phyloP scores from a whole-genome alignment of 2,113 vertebrate species.

The Acanthochromis polyacanthus region DNA sequence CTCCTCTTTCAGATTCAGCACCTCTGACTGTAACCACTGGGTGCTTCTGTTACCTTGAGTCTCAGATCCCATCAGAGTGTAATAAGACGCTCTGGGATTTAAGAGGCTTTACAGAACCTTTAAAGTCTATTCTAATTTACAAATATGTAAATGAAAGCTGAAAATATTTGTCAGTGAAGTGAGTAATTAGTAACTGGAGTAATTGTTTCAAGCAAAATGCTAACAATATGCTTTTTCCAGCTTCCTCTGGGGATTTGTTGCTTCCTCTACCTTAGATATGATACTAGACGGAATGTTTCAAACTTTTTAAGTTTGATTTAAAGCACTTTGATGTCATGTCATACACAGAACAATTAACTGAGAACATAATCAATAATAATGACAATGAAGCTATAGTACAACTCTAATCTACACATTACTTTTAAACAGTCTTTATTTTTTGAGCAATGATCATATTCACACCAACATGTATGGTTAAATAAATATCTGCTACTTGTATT shows the following conservation, averaged over 20 bases:
- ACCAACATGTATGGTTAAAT: not conserved
- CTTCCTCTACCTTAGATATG: not conserved
- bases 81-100: slow-evolving; percentile 12
- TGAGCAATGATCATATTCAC: too few relatives aligned
- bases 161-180: not conserved
- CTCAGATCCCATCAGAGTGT: slow-evolving; percentile 36
- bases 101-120: slow-evolving; percentile 7
- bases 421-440: too few relatives aligned
- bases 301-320: too few relatives aligned
- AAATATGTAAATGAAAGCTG: not conserved
- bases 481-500: not conserved
- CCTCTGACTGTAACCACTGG: slow-evolving; percentile 10
- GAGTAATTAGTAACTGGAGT: not conserved
- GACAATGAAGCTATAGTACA: too few relatives aligned
- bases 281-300: too few relatives aligned
- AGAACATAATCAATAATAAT: too few relatives aligned
- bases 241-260: not conserved
- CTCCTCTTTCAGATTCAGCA: slow-evolving; percentile 35
- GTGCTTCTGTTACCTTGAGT: slow-evolving; percentile 27
- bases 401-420: too few relatives aligned
- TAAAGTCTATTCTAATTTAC: not conserved
- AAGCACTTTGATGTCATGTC: too few relatives aligned
- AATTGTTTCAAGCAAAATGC: not conserved
- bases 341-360: too few relatives aligned
- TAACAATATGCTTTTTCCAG: not conserved